Evolutionary conservation across 2,113 vertebrate species (phyloP).

Genomic region (Mola mola): DNA sequence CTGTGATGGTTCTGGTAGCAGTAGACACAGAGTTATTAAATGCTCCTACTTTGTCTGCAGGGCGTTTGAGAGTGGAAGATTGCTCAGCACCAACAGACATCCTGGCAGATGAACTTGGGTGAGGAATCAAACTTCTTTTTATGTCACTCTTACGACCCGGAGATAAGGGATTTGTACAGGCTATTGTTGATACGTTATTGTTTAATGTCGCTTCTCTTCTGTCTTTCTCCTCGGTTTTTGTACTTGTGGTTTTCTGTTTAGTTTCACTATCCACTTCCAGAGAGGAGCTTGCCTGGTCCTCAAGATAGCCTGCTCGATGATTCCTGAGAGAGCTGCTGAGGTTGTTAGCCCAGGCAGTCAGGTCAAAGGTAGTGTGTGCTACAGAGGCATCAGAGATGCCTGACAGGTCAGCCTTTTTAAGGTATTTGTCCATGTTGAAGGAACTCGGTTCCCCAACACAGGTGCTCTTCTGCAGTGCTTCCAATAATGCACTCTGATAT

Average conservation of each 20-base stretch:
- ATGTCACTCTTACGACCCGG: constrained; percentile 18
- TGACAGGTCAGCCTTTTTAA: constrained; percentile 82
- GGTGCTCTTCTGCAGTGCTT: constrained; percentile 72
- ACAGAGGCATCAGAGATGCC: constrained; percentile 74
- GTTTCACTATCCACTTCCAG: not conserved
- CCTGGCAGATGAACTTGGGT: constrained; percentile 32
- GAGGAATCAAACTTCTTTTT: constrained; percentile 65
- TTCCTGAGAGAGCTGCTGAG: constrained; percentile 45
- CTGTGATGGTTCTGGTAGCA: not conserved
- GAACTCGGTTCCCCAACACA: constrained; percentile 64
- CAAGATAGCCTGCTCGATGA: constrained; percentile 14
- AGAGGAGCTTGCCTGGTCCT: constrained; percentile 17
- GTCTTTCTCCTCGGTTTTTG: constrained; percentile 9
- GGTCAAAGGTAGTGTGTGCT: constrained; percentile 72
- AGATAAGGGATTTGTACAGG: not conserved
- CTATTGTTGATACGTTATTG: not conserved
- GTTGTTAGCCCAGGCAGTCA: constrained; percentile 62
- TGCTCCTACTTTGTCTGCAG: constrained; percentile 15
- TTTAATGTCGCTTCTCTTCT: not conserved
- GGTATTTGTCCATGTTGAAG: constrained; percentile 92
- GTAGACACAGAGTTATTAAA: constrained; percentile 7
- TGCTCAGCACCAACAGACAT: constrained; percentile 47
- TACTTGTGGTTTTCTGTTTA: not conserved
- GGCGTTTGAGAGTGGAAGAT: constrained; percentile 8
- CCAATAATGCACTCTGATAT: constrained; percentile 51